Evolutionary conservation across 2,113 vertebrate genomes (phyloP).

Genomic region (Dipodomys ordii): DNA sequence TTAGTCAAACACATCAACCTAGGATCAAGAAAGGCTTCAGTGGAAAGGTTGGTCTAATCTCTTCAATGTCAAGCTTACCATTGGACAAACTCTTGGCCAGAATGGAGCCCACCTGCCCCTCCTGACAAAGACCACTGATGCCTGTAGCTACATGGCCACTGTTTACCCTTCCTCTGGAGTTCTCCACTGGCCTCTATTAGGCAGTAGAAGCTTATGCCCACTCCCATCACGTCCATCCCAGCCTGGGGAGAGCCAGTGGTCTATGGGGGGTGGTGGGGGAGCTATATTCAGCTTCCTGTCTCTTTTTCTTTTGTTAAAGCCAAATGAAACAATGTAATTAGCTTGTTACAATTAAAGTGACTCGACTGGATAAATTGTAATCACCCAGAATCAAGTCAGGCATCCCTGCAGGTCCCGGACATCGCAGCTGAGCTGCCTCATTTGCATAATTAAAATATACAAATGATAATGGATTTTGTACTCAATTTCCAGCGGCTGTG

Average conservation of each 20-base stretch:
- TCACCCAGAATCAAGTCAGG: conserved; percentile 99
- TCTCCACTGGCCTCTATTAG: background rate
- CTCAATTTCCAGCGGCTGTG: conserved; percentile 99
- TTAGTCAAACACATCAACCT: background rate
- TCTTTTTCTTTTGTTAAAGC: conserved; percentile 99
- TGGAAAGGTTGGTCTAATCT: background rate
- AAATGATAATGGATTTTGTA: conserved; percentile 99
- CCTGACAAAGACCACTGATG: background rate
- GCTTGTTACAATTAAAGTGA: conserved; percentile 99
- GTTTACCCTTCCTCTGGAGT: background rate
- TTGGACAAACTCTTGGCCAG: background rate
- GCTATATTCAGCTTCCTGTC: conserved; percentile 90
- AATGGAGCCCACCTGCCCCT: background rate
- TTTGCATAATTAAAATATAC: conserved; percentile 99
- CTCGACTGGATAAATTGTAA: conserved; percentile 99
- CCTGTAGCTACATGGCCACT: conserved; percentile 54
- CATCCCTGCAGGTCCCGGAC: conserved; percentile 98
- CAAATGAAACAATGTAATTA: conserved; percentile 99
- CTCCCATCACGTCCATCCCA: background rate
- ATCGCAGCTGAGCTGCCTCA: conserved; percentile 99
- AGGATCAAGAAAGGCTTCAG: background rate
- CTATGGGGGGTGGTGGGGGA: conserved; percentile 70
- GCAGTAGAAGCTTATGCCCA: background rate
- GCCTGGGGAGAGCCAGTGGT: background rate
- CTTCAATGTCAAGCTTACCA: background rate